Conservation (phyloP, 2,888 invertebrate genomes). For the Rhimphoctona megacephalus region DNA sequence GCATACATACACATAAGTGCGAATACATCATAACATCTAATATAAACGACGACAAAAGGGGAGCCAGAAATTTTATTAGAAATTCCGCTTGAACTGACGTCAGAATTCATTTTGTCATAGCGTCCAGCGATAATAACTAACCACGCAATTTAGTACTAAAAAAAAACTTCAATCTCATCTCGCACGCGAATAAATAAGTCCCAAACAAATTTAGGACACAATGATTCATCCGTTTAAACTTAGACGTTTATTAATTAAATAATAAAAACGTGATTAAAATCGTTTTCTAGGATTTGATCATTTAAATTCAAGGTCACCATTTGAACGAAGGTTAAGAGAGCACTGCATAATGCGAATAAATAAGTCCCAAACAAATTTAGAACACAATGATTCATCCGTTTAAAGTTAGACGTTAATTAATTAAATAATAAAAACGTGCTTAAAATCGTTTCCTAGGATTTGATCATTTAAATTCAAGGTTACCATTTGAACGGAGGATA, state of each 20-base stretch:
- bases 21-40: conserved; percentile 13
- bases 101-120: conserved; percentile 24
- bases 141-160: background rate
- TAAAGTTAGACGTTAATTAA: background rate
- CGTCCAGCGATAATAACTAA: background rate
- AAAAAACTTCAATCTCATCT: conserved; percentile 9
- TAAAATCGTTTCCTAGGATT: background rate
- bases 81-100: conserved; percentile 59
- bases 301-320: conserved; percentile 15
- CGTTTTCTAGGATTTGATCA: background rate
- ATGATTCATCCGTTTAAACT: background rate
- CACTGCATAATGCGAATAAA: background rate
- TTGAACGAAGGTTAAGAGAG: background rate
- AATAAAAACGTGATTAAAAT: background rate
- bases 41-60: conserved; percentile 27
- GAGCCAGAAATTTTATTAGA: conserved; percentile 56
- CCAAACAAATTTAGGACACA: background rate
- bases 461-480: conserved; percentile 10
- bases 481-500: background rate
- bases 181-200: background rate
- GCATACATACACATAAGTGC: background rate
- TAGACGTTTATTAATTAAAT: background rate
- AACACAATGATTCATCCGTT: background rate
- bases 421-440: background rate
- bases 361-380: background rate